phyloP scores from a whole-genome alignment of 2,113 vertebrate species.

The Poecile atricapillus region DNA sequence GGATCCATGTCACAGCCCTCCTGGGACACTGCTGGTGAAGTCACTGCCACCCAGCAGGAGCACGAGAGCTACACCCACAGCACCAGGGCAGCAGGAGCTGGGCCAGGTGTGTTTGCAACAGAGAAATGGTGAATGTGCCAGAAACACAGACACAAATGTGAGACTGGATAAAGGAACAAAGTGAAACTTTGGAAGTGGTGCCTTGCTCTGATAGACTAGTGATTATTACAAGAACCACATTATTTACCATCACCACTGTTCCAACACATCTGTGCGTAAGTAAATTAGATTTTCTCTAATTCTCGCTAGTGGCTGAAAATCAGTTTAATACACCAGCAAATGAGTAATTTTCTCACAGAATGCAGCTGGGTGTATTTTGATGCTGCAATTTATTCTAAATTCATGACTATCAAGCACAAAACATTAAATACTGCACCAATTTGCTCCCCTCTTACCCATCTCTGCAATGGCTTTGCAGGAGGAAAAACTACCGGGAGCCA shows the following conservation, averaged over 20 bases:
- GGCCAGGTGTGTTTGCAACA: background rate
- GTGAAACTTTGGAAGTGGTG: background rate
- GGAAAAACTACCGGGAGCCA: background rate
- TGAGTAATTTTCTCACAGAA: background rate
- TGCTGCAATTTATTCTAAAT: background rate
- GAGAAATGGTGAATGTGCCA: background rate
- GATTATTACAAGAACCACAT: background rate
- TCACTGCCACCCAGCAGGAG: background rate
- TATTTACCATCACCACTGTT: background rate
- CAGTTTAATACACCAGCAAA: background rate
- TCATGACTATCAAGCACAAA: background rate
- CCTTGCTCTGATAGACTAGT: background rate
- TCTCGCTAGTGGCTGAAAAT: background rate
- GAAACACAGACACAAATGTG: background rate
- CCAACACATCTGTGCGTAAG: background rate
- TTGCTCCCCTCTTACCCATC: background rate
- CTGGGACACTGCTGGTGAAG: background rate
- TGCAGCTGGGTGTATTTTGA: background rate
- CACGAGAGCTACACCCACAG: background rate
- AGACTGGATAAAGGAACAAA: background rate
- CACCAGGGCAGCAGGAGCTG: background rate
- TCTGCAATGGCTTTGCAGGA: background rate
- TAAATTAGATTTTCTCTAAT: background rate
- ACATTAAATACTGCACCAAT: background rate
- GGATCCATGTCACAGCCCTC: background rate